These are phyloP conservation scores for Polyommatus iphigenia DNA, from an alignment of 2,888 invertebrate species.

Conservation along the genomic window DNA sequence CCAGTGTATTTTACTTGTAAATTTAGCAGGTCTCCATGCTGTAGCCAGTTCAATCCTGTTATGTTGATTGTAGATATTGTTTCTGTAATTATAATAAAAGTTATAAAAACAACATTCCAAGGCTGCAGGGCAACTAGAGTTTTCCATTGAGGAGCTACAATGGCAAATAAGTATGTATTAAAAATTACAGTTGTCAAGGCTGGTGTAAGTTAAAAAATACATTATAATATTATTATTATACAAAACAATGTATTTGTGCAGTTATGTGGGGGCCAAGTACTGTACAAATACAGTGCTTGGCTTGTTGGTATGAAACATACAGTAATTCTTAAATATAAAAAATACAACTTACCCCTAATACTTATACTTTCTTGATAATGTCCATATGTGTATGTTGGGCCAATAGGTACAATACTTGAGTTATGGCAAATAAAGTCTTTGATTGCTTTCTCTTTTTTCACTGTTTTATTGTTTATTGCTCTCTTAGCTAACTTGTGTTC, in stretches of 20 bases:
- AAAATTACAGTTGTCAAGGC: not conserved
- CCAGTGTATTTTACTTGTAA: slow-evolving; percentile 87
- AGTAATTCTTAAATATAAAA: not conserved
- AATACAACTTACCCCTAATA: slow-evolving; percentile 82
- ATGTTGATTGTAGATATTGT: slow-evolving; percentile 86
- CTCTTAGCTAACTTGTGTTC: slow-evolving; percentile 53
- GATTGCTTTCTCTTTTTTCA: slow-evolving; percentile 45
- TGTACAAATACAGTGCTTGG: not conserved
- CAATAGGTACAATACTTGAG: slow-evolving; percentile 82
- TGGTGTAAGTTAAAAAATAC: not conserved
- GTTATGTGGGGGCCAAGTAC: too few relatives aligned
- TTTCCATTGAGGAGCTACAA: not conserved
- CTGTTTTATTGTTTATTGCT: slow-evolving; percentile 48
- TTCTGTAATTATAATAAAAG: slow-evolving; percentile 69
- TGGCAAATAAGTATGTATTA: not conserved
- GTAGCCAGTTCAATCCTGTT: slow-evolving; percentile 89
- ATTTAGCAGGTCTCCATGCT: slow-evolving; percentile 88
- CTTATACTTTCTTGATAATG: slow-evolving; percentile 83
- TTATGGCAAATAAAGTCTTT: slow-evolving; percentile 60
- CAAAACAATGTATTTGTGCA: too few relatives aligned
- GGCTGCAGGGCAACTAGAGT: not conserved
- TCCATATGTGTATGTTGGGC: slow-evolving; percentile 85
- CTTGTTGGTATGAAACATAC: not conserved
- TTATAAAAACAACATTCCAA: not conserved
- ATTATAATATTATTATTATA: not conserved